Conservation (phyloP, 2,113 vertebrate genomes). For the Cichladusa arquata region DNA sequence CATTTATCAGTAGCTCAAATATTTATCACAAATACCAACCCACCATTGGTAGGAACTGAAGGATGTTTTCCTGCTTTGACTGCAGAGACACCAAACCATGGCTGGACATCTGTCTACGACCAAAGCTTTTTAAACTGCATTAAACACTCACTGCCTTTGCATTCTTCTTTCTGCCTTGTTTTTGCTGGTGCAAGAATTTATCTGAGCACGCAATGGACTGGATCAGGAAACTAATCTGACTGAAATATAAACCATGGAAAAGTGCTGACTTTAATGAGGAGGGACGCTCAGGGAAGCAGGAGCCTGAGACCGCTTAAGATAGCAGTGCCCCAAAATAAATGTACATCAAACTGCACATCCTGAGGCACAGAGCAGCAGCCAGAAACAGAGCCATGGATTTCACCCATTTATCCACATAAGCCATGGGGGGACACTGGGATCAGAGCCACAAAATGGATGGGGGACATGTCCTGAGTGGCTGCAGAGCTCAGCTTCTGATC, state of each 20-base stretch:
- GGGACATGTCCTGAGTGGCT: background rate
- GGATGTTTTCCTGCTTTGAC: background rate
- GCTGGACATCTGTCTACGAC: background rate
- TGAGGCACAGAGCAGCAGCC: background rate
- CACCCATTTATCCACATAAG: background rate
- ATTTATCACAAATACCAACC: background rate
- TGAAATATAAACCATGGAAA: slow-evolving; percentile 30
- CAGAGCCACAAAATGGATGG: background rate
- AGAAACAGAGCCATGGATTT: background rate
- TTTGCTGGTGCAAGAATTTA: slow-evolving; percentile 39
- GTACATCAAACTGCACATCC: background rate
- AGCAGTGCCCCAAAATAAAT: slow-evolving; percentile 16
- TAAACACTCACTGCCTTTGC: background rate
- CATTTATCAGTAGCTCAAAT: slow-evolving; percentile 35
- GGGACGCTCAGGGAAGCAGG: background rate
- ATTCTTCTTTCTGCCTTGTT: background rate
- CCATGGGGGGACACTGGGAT: background rate
- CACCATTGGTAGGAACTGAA: background rate
- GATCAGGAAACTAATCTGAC: slow-evolving; percentile 30
- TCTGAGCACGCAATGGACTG: slow-evolving; percentile 22
- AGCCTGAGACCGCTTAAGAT: slow-evolving; percentile 1
- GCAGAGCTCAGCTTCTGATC: background rate
- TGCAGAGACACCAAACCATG: background rate
- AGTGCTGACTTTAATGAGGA: slow-evolving; percentile 41
- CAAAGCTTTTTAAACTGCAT: background rate